phyloP scores from a whole-genome alignment of 2,888 invertebrate species.

The Parnassius smintheus region DNA sequence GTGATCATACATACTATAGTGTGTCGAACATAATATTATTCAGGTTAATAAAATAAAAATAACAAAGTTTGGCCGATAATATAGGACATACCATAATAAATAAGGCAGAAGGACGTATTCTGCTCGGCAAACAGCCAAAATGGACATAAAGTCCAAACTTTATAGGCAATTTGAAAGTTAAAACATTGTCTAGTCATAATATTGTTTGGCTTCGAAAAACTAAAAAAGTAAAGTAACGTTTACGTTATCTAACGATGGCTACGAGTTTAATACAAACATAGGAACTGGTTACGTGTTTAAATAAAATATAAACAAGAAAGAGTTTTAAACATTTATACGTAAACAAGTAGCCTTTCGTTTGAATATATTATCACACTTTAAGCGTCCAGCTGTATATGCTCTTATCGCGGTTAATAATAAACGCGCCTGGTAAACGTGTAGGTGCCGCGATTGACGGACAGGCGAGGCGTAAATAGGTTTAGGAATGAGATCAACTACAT shows the following conservation, averaged over 20 bases:
- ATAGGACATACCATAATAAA: slow-evolving; percentile 15
- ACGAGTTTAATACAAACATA: slow-evolving; percentile 14
- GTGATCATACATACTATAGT: neutral
- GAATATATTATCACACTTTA: slow-evolving; percentile 13
- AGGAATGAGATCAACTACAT: slow-evolving; percentile 25
- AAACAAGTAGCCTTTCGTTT: slow-evolving; percentile 3
- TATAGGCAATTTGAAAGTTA: slow-evolving; percentile 19
- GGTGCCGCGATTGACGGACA: slow-evolving; percentile 17
- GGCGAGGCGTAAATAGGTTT: slow-evolving; percentile 18
- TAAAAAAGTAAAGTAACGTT: slow-evolving; percentile 10
- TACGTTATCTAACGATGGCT: slow-evolving; percentile 10
- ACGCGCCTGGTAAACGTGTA: slow-evolving; percentile 28
- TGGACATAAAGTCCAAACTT: slow-evolving; percentile 19
- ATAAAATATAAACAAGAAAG: slow-evolving; percentile 12
- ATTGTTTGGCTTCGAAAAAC: slow-evolving; percentile 1
- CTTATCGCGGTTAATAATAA: slow-evolving; percentile 39
- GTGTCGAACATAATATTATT: neutral
- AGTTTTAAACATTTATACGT: slow-evolving; percentile 4
- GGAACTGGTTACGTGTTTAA: slow-evolving; percentile 8
- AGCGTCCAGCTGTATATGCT: slow-evolving; percentile 29
- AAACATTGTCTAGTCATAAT: slow-evolving; percentile 5
- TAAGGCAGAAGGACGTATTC: slow-evolving; percentile 8
- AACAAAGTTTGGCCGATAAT: slow-evolving; percentile 16
- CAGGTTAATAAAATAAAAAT: slow-evolving; percentile 11
- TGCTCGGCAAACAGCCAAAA: slow-evolving; percentile 25